Percentiles rank a stretch among this genome's conserved stretches.
Evolutionary conservation across 2,888 invertebrate species (phyloP).

Genomic region (Perdita meconis): DNA sequence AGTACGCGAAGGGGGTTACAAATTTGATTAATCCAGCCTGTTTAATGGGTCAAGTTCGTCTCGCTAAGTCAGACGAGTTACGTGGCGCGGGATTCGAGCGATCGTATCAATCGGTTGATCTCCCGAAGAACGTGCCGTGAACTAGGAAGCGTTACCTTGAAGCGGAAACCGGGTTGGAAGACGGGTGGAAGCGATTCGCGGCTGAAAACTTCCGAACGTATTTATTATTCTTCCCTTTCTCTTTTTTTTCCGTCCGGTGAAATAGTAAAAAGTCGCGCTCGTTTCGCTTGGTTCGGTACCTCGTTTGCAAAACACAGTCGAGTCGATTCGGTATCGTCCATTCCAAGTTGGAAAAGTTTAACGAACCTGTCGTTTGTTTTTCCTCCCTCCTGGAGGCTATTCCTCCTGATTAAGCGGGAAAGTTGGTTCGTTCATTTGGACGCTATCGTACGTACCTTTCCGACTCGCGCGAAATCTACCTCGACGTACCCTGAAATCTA

Average conservation of each 20-base stretch:
- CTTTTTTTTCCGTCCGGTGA: no score
- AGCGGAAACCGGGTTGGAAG: background rate
- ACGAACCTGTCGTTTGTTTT: slow-evolving; percentile 31
- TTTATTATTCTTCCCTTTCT: slow-evolving; percentile 1
- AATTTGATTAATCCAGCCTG: slow-evolving; percentile 69
- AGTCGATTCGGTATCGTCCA: background rate
- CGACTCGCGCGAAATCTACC: slow-evolving; percentile 1
- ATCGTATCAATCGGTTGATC: slow-evolving; percentile 16
- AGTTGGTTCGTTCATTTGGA: slow-evolving; percentile 20
- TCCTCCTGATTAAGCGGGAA: slow-evolving; percentile 41
- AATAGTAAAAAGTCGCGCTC: no score
- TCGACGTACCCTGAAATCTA: background rate
- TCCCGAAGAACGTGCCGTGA: background rate
- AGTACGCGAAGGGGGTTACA: slow-evolving; percentile 60
- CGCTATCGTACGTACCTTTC: background rate
- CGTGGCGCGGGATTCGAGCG: background rate
- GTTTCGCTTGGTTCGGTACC: background rate
- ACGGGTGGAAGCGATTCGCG: background rate
- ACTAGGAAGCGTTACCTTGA: background rate
- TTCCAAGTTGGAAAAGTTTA: slow-evolving; percentile 19
- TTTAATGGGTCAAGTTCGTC: slow-evolving; percentile 73
- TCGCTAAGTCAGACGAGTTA: slow-evolving; percentile 38
- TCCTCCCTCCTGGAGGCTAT: slow-evolving; percentile 2
- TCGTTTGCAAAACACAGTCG: background rate
- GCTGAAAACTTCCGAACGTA: background rate